Evolutionary conservation across 2,797 vertebrate species (phyloP), one percentile per base, ranked within the genome.

Genomic region (Malurus splendens): DNA sequence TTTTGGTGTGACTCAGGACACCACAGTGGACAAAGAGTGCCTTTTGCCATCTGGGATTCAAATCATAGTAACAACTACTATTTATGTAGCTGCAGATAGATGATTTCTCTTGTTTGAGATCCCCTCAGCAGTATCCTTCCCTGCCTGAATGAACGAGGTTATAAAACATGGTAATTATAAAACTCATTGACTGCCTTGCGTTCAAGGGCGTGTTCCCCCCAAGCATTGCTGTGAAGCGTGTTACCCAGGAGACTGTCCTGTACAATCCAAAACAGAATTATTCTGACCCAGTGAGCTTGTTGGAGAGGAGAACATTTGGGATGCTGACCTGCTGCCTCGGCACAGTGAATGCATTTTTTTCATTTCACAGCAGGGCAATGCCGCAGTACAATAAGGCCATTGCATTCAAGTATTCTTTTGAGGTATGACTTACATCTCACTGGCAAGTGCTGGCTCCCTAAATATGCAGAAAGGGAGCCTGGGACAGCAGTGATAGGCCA

Each of bases 141-240:
- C 73, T 86, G 91, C 74, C 90, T 89, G 78, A 84, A 91, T 87
- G 90, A 92, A 38, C 6, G 10, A 86, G 76, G 68, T 93, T 94
- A 90, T 87, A 90, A 94, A 92, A 86, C 89, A 72, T 30, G 0
- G 81, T 92, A 91, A 94, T 95, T 94, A 92, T 75, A 93, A 95
- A 80, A 92, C 92, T 92, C 86, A 80, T 92, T 93, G 83, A 90
- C 86, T 94, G 87, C 89, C 86, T 77, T 74, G 87, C 68, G 36
- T 94, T 88, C 85, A 92, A 89, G 93, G 91, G 83, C 68, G 42
- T 90, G 92, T 87, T 82, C 64, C 87, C 87, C 65, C 30, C 8
- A 4, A 64, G 90, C 83, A 39, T 30, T 88, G 86, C 87, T 94
- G 62, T 78, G 83, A 56, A 83, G 90, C 48, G 1, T 72, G 86